A percentile compares a stretch with the other conserved stretches of the same genome.
Conservation (phyloP, 1,140 invertebrate genomes). For the Drosophila pachea region DNA sequence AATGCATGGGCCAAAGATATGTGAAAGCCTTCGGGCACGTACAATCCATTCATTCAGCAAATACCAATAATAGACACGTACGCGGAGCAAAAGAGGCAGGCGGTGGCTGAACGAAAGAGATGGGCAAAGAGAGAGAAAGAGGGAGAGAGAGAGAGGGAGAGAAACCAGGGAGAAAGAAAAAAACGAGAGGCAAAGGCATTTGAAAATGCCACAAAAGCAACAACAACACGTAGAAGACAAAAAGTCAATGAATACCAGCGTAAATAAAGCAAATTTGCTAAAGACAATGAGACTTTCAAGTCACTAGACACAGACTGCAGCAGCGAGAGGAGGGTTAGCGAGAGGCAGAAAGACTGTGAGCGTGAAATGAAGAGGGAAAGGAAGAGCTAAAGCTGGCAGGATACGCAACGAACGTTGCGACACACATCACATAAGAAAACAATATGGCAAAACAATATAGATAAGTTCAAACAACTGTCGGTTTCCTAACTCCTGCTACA, state of each 20-base stretch:
- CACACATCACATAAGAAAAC: conserved; percentile 75
- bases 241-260: conserved; percentile 73
- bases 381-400: not conserved
- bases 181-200: conserved; percentile 48
- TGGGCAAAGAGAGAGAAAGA: too few species aligned
- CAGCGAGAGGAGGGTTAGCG: not conserved
- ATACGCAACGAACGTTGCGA: conserved; percentile 29
- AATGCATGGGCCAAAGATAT: conserved; percentile 52
- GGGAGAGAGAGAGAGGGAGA: conserved; percentile 4
- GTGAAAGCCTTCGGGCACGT: conserved; percentile 72
- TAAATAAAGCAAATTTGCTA: conserved; percentile 75
- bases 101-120: not conserved
- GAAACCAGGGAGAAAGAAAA: not conserved
- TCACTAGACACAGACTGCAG: conserved; percentile 19
- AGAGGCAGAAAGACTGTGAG: conserved; percentile 1
- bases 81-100: conserved; percentile 31
- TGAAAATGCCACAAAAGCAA: conserved; percentile 60
- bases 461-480: conserved; percentile 74
- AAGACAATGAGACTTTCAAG: conserved; percentile 70
- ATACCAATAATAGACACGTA: conserved; percentile 77
- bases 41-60: conserved; percentile 77
- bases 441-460: conserved; percentile 77
- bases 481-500: conserved; percentile 4
- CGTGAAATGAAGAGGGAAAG: not conserved
- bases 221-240: conserved; percentile 24